Evolutionary conservation across 2,888 invertebrate species (phyloP), one percentile per base, ranked within the genome.

Genomic region (Blera fallax): DNA sequence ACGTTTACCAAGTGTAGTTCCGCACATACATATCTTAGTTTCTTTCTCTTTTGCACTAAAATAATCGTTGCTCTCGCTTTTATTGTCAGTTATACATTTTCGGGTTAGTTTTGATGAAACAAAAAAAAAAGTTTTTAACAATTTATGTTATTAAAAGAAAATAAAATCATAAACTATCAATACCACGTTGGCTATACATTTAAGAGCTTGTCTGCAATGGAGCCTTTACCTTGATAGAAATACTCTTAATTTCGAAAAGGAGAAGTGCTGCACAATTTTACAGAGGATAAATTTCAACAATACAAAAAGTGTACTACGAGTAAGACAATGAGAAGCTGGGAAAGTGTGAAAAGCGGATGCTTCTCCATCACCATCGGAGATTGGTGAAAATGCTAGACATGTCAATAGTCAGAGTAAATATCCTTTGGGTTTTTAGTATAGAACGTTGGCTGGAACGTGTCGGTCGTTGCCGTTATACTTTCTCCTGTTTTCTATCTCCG

Each of bases 361-460:
- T 64, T 65, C 84, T 62, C 69, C 79, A 37, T 37, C 52, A 21
- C 40, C 48, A 74, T 21, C 24, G 40, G 52, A 48, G 52, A 67
- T 80, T 81, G 81, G 70, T 81, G 85, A 85, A n/a, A 77, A 45
- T 50, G 52, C 24, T 56, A 32, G 43, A 65, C 54, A 80, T 80
- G 76, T 80, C 67, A 77, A 70, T 43, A 77, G 62, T 58, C 48
- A 43, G 79, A 79, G 69, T 76, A 81, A 80, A 76, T 81, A 81
- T 76, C 76, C 72, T 77, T 74, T 77, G 52, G 58, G 48, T 85
- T 76, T 87, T 87, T 83, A 87, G 87, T 87, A 84, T 87, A 87
- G 87, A 74, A 87, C 87, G 82, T 87, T 87, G 87, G 80, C 87
- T 87, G 82, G 87, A 84, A 79, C 87, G 87, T 82, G 87, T 87